Percentiles rank a stretch among this genome's conserved stretches.
Evolutionary conservation across 2,888 invertebrate species (phyloP).

Genomic region (Chymomyza amoena): DNA sequence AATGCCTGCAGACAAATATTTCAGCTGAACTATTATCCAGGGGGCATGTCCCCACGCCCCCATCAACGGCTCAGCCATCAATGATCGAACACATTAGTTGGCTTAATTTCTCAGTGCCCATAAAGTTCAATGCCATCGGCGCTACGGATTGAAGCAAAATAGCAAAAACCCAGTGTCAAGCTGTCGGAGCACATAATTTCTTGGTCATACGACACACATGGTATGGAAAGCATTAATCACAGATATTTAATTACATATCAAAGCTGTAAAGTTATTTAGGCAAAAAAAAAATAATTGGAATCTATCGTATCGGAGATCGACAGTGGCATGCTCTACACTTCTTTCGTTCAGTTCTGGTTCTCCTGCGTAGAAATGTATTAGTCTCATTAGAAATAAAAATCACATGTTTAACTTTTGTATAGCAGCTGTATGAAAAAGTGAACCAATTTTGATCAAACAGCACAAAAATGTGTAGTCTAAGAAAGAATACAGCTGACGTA

Average conservation of each 20-base stretch:
- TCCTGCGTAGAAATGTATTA: too few relatives aligned
- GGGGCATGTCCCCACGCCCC: constrained; percentile 16
- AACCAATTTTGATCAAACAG: too few relatives aligned
- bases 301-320: too few relatives aligned
- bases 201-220: neutral
- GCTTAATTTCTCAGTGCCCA: constrained; percentile 33
- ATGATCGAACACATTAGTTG: constrained; percentile 30
- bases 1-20: neutral
- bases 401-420: too few relatives aligned
- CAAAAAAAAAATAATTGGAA: neutral
- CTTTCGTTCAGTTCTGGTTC: too few relatives aligned
- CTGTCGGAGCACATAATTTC: neutral
- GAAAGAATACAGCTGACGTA: too few relatives aligned
- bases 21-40: neutral
- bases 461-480: too few relatives aligned
- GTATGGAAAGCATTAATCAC: constrained; percentile 24
- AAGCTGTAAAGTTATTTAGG: neutral
- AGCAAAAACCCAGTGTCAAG: neutral
- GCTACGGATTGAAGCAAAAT: neutral
- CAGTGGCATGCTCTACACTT: too few relatives aligned
- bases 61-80: constrained; percentile 17
- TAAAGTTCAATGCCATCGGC: constrained; percentile 57
- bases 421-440: too few relatives aligned
- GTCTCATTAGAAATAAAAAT: too few relatives aligned
- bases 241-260: constrained; percentile 38